phyloP scores from a whole-genome alignment of 1,140 invertebrate species.

The Penaeus chinensis region DNA sequence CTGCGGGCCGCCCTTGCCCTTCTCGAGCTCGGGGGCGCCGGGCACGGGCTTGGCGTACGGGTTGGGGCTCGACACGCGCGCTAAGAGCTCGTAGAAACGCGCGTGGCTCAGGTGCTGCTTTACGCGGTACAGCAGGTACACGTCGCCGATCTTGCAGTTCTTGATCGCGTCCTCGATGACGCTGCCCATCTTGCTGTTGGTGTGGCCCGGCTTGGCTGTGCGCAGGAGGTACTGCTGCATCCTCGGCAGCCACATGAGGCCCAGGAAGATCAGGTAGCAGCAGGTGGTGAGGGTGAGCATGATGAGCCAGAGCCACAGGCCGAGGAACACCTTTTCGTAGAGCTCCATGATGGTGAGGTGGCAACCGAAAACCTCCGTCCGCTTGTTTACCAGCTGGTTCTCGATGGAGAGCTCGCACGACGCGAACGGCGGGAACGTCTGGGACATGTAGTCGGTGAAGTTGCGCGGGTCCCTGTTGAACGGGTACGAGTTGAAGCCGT shows the following conservation, averaged over 20 bases:
- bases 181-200: background rate
- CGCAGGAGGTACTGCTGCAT: slow-evolving; percentile 24
- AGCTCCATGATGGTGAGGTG: slow-evolving; percentile 41
- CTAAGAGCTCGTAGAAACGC: slow-evolving; percentile 30
- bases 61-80: background rate
- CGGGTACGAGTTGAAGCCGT: slow-evolving; percentile 31
- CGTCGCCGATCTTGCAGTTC: slow-evolving; percentile 43
- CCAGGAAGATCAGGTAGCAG: slow-evolving; percentile 36
- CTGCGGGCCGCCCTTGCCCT: too few species aligned
- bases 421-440: slow-evolving; percentile 34
- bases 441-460: slow-evolving; percentile 40
- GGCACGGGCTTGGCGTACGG: background rate
- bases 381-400: background rate
- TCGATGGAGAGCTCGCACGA: slow-evolving; percentile 2
- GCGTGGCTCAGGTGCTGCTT: slow-evolving; percentile 29
- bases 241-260: slow-evolving; percentile 29
- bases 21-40: too few species aligned
- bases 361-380: slow-evolving; percentile 19
- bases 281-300: slow-evolving; percentile 9
- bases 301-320: slow-evolving; percentile 33
- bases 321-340: slow-evolving; percentile 36
- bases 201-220: slow-evolving; percentile 27
- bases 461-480: slow-evolving; percentile 19
- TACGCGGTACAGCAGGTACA: slow-evolving; percentile 32
- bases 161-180: background rate